Evolutionary conservation across 2,797 vertebrate species (phyloP), one percentile per base, ranked within the genome.

Genomic region (Sebastes diaconus): DNA sequence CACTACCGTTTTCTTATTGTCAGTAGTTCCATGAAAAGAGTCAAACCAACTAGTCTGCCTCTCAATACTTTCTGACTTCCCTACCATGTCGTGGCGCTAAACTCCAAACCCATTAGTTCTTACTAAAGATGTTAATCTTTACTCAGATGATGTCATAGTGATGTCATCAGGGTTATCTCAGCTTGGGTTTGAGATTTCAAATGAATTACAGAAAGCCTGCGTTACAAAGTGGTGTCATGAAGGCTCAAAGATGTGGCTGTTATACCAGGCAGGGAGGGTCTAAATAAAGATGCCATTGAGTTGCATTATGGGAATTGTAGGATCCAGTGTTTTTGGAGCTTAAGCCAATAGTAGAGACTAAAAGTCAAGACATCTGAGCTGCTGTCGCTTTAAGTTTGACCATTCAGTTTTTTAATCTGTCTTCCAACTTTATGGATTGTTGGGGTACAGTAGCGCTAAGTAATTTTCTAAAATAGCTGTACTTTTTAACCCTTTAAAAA

Each of bases 231-330:
- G n/a, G 71, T 3, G 3, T 68, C 50, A 2, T 5, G 12, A 30
- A 11, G 7, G 27, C 14, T 68, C 22, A 60, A 8, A 32, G 34
- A 2, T 29, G 22, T 34, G 29, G 5, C 8, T 0, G 3, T 36
- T 27, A n/a, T 18, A 42, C 39, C 0, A 5, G 13, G 13, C 39
- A 42, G 0, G 5, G 39, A 42, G 13, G 22, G 4, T 39, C 0
- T 16, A 22, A 29, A 24, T 39, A 30, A 13, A 57, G 50, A 57
- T 55, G 30, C 8, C 4, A 1, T 24, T 27, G 18, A 4, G 39
- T 52, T 72, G 42, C 52, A 54, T 64, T 30, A 4, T 69, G 27
- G 34, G 74, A 79, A 79, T 55, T 25, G 22, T 34, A 18, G 2
- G 24, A 24, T 46, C n/a, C 8, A 39, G 39, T 39, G 8, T 75